phyloP scores from a whole-genome alignment of 2,113 vertebrate genomes.

The Oncorhynchus tshawytscha region DNA sequence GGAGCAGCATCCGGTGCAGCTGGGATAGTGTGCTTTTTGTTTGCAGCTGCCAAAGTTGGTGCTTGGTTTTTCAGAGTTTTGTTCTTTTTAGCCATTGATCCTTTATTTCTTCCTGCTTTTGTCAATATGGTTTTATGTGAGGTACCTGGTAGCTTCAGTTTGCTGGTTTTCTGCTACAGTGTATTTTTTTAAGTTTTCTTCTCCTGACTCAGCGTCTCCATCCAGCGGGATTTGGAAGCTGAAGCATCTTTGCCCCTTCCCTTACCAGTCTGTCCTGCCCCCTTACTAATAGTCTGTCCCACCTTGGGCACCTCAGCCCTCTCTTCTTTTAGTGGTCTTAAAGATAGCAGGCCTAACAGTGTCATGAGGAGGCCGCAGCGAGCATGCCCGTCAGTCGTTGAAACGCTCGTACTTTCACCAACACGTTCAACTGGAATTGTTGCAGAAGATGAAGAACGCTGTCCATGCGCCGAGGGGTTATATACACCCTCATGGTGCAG shows the following conservation, averaged over 20 bases:
- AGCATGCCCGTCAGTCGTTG: no score
- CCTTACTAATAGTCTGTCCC: constrained; percentile 25
- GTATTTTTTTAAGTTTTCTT: constrained; percentile 33
- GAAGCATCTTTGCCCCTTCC: constrained; percentile 2
- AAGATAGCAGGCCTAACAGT: no score
- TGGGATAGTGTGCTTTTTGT: background rate
- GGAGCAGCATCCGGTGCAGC: background rate
- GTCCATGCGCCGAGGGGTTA: no score
- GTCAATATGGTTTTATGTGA: constrained; percentile 50
- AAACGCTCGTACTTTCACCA: no score
- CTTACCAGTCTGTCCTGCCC: background rate
- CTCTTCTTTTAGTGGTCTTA: no score
- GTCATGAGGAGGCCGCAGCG: no score
- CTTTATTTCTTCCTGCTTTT: constrained; percentile 31
- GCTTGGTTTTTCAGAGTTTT: constrained; percentile 19
- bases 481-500: no score
- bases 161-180: constrained; percentile 24
- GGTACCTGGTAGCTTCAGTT: constrained; percentile 34
- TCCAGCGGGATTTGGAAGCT: constrained; percentile 61
- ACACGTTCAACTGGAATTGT: no score
- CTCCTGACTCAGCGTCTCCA: constrained; percentile 74
- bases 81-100: constrained; percentile 11
- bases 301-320: no score
- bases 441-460: no score
- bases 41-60: background rate